These are phyloP conservation scores for Xestia rhomboidea DNA, from an alignment of 2,888 invertebrate species.

Conservation along the genomic window DNA sequence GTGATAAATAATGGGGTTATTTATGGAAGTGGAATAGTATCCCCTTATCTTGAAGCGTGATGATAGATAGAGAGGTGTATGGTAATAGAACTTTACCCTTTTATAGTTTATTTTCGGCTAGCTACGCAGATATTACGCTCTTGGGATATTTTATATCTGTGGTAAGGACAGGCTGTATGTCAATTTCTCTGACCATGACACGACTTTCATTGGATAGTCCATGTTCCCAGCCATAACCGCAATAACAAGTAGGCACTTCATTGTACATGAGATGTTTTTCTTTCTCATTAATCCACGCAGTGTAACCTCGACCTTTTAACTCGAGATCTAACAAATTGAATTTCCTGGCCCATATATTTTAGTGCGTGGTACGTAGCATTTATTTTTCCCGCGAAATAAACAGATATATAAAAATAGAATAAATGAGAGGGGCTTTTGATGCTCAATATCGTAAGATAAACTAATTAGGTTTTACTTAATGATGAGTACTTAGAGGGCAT, in stretches of 20 bases:
- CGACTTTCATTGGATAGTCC: neutral
- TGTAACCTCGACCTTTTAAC: conserved; percentile 43
- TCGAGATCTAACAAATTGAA: conserved; percentile 60
- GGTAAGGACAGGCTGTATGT: neutral
- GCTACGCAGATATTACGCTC: no score
- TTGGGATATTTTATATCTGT: no score
- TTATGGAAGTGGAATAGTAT: neutral
- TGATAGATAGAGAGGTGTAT: neutral
- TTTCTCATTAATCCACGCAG: conserved; percentile 30
- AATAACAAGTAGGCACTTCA: neutral
- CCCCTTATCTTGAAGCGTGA: neutral
- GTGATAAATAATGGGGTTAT: neutral
- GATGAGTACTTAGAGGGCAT: conserved; percentile 5
- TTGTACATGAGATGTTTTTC: conserved; percentile 24
- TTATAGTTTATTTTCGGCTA: neutral
- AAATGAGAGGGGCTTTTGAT: conserved; percentile 25
- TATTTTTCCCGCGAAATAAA: conserved; percentile 52
- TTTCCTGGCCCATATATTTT: conserved; percentile 58
- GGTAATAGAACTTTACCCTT: neutral
- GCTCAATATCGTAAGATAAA: conserved; percentile 33
- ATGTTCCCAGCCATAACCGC: neutral
- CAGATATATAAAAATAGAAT: conserved; percentile 51
- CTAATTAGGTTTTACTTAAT: conserved; percentile 30
- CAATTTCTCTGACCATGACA: neutral
- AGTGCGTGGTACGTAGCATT: conserved; percentile 49